Evolutionary conservation across 2,888 invertebrate species (phyloP), one percentile per base, ranked within the genome.

Genomic region (Amiota communis): DNA sequence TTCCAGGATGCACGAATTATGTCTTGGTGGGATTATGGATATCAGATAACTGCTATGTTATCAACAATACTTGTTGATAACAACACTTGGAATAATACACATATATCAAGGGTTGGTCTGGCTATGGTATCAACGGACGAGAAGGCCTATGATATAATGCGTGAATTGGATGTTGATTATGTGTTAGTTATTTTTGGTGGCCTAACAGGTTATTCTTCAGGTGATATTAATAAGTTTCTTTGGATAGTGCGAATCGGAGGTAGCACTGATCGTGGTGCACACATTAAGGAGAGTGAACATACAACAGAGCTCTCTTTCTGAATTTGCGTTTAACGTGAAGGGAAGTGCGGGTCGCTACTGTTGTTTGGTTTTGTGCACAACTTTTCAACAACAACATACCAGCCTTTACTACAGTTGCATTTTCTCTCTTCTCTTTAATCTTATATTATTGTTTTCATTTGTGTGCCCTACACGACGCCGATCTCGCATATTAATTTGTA

Each of bases 1-100:
- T 85, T 68, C 1, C 84, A 96, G 95, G 95, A 98, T 90, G 95
- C 98, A 0, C 96, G 97, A 89, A 95, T 99, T 74, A 99, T 99
- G 98, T 98, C 98, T 0, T 99, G 99, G 99, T 99, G 99, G 98
- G 98, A 98, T 92, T 99, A 99, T 90, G 99, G 99, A 0, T 99
- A 99, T 91, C 97, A 97, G 91, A 98, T 99, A 91, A 98, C 99
- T 1, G 98, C 98, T 1, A 99, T 99, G 98, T 15, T 99, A 99
- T 91, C 92, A 98, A 98, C 99, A 0, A 98, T 98, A 81, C 92
- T 99, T 80, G 99, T 99, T 71, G 99, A 99, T 89, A 99, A 99
- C 90, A 99, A 99, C 88, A 99, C 99, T 0, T 99, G 99, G 99
- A 99, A 99, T 90, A 99, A 99, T 90, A 99, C 98, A 13, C 99